Percentiles rank a stretch among this genome's conserved stretches.
Evolutionary conservation across 1,140 invertebrate genomes (phyloP).

Genomic region (Portunus trituberculatus): DNA sequence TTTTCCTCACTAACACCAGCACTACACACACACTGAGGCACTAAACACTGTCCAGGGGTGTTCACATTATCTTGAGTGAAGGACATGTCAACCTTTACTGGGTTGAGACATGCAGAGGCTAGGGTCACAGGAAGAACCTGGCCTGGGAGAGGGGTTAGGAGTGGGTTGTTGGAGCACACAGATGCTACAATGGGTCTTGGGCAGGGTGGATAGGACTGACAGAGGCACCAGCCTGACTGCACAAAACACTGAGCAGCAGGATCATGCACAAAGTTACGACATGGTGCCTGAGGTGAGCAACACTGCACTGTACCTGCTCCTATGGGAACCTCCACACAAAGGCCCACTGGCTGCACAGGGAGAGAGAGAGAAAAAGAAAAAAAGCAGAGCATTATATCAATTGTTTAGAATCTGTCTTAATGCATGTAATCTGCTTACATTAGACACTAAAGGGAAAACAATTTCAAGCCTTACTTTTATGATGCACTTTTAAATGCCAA

Average conservation of each 20-base stretch:
- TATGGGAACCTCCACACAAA: slow-evolving; percentile 67
- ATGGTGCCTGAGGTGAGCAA: slow-evolving; percentile 69
- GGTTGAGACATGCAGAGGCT: slow-evolving; percentile 61
- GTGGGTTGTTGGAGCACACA: slow-evolving; percentile 56
- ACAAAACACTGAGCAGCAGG: slow-evolving; percentile 68
- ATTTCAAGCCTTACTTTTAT: neutral
- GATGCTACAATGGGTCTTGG: slow-evolving; percentile 61
- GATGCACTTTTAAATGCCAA: neutral
- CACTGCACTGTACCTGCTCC: slow-evolving; percentile 71
- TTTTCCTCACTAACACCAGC: slow-evolving; percentile 72
- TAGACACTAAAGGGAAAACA: too few relatives aligned
- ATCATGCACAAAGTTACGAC: slow-evolving; percentile 75
- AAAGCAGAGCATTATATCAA: neutral
- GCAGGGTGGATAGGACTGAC: slow-evolving; percentile 70
- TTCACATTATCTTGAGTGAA: slow-evolving; percentile 48
- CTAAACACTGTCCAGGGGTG: slow-evolving; percentile 49
- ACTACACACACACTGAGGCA: slow-evolving; percentile 75
- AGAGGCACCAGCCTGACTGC: slow-evolving; percentile 71
- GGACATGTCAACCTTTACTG: slow-evolving; percentile 62
- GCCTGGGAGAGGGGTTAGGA: slow-evolving; percentile 51
- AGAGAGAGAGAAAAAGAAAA: slow-evolving; percentile 27
- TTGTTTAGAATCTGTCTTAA: neutral
- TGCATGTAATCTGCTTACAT: too few relatives aligned
- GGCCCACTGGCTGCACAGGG: slow-evolving; percentile 67
- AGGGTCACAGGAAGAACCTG: slow-evolving; percentile 55